Conservation (phyloP, 1,140 invertebrate genomes). For the Psix sp. region DNA sequence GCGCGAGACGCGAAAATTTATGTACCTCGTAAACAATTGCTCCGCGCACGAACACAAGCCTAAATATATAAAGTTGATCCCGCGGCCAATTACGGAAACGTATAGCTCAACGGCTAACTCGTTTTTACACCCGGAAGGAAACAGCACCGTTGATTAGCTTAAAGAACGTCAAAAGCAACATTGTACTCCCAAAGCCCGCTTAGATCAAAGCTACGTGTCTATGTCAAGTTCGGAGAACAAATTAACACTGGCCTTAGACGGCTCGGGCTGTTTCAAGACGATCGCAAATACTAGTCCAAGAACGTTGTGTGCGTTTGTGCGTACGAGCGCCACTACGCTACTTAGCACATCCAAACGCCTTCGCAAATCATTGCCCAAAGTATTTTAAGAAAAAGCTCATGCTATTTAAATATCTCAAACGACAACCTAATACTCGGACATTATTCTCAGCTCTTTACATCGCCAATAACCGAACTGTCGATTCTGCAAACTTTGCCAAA, state of each 20-base stretch:
- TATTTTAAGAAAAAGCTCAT: conserved; percentile 56
- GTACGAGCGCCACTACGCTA: conserved; percentile 43
- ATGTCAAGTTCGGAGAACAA: conserved; percentile 61
- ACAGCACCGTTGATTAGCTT: conserved; percentile 8
- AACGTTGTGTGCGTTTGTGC: conserved; percentile 29
- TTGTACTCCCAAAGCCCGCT: conserved; percentile 14
- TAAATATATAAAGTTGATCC: conserved; percentile 3
- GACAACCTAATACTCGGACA: conserved; percentile 25
- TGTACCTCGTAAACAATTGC: conserved; percentile 18
- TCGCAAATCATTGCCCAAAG: conserved; percentile 51
- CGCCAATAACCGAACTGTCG: conserved; percentile 19
- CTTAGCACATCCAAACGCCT: conserved; percentile 50
- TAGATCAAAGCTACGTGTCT: conserved; percentile 40
- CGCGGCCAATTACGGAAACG: conserved; percentile 16
- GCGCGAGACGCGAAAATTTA: conserved; percentile 15
- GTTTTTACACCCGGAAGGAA: background rate
- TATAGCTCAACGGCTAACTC: background rate
- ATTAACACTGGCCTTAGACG: conserved; percentile 55
- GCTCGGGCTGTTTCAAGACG: conserved; percentile 25
- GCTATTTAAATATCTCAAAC: conserved; percentile 38
- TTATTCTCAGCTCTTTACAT: conserved; percentile 19
- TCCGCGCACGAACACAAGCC: background rate
- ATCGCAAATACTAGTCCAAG: conserved; percentile 20
- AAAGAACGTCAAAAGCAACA: conserved; percentile 10
- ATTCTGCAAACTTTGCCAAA: conserved; percentile 1